These are phyloP conservation scores for Ptychadena robeensis DNA, from an alignment of 2,797 vertebrate genomes.

Conservation along the genomic window DNA sequence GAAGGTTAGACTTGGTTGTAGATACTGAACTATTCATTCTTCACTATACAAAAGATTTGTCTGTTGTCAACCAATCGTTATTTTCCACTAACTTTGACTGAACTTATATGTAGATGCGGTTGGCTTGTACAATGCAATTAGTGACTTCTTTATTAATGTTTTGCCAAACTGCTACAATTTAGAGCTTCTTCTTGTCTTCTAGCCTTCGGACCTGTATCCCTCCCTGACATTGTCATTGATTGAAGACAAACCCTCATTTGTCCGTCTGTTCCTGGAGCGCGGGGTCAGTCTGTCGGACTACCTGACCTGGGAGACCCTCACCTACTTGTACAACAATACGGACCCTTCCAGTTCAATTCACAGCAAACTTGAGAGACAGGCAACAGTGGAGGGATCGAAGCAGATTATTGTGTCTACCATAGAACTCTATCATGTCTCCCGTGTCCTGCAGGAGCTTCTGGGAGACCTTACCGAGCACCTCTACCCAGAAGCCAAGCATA, in stretches of 20 bases:
- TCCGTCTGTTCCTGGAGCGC: slow-evolving; percentile 80
- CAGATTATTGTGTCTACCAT: slow-evolving; percentile 44
- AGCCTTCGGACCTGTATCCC: slow-evolving; percentile 79
- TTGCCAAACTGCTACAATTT: neutral
- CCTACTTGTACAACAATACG: slow-evolving; percentile 76
- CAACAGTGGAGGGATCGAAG: slow-evolving; percentile 30
- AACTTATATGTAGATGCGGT: too few species aligned
- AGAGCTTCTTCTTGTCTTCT: slow-evolving; percentile 1
- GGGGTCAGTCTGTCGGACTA: slow-evolving; percentile 77
- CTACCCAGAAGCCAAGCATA: slow-evolving; percentile 65
- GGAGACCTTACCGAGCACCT: slow-evolving; percentile 77
- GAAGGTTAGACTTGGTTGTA: slow-evolving; percentile 70
- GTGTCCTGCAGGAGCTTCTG: slow-evolving; percentile 76
- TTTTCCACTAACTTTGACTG: too few species aligned
- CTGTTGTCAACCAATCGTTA: neutral
- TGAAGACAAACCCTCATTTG: slow-evolving; percentile 79
- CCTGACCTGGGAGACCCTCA: slow-evolving; percentile 70
- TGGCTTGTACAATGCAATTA: too few species aligned
- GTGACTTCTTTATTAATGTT: too few species aligned
- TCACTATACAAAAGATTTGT: neutral
- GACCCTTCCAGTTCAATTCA: slow-evolving; percentile 73
- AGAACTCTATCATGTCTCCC: slow-evolving; percentile 72
- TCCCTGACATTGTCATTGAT: slow-evolving; percentile 79
- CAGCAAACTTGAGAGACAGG: slow-evolving; percentile 71
- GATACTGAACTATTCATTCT: too few species aligned